Base-by-base conservation (phyloP, 2,888 invertebrate genomes). In the Orthosia incerta region DNA sequence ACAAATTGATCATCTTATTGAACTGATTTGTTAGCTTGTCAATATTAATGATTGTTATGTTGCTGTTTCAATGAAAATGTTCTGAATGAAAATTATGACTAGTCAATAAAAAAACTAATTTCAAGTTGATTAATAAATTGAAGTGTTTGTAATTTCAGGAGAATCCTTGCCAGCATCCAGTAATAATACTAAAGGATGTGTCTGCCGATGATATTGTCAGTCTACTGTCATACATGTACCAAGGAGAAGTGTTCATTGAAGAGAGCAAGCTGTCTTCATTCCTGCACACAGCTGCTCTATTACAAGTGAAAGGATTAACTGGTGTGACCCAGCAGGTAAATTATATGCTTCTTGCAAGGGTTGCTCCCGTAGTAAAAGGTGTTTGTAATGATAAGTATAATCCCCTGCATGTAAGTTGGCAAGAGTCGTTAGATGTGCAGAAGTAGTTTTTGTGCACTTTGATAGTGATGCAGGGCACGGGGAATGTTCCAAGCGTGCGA, bases 81-180 rank as follows among this genome's bases (percentile, higher is more conserved):
- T 48, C 4, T 16, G 15, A 55, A 56, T 48, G 18, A 50, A 51
- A 23, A 13, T 1, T n/a, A 1, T 20, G 16, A 18, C 0, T 18
- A 31, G 2, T 12, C 0, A 23, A 26, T 48, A 11, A 26, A 18
- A 12, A 26, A 71, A 26, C 13, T 9, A n/a, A 2, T 16, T 39
- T 31, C 5, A 55, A 48, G 55, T 15, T 13, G 18, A 20, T 26
- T 66, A 60, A 45, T 23, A n/a, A 26, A 56, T 55, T 20, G 2
- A 50, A 26, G 9, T 51, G 7, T 20, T 50, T 39, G 12, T 1
- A 9, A 48, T 72, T 93, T 62, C 90, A 97, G 97, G 97, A 97
- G 89, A 98, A 97, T 92, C 97, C 97, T 73, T 98, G 98, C 91
- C 97, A 97, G 84, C 98, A 98, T 92, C 98, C 98, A 64, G 97